Evolutionary conservation across 2,797 vertebrate genomes (phyloP).

Genomic region (Hippopotamyrus pictus): DNA sequence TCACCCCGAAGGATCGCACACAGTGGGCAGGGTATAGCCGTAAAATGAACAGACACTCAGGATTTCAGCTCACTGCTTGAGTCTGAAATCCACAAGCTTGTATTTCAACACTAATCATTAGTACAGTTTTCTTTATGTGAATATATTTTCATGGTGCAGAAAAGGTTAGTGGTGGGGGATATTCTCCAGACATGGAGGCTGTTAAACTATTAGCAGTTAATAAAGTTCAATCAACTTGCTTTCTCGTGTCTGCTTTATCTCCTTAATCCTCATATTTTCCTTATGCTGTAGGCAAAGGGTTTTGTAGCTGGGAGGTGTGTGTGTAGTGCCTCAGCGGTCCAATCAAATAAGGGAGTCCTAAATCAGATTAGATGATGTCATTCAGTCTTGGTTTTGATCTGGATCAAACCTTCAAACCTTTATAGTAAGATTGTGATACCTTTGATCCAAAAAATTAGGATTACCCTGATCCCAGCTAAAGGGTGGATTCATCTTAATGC

Average conservation of each 20-base stretch:
- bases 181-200: neutral
- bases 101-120: neutral
- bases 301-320: neutral
- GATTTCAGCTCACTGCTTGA: neutral
- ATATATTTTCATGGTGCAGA: neutral
- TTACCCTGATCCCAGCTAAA: neutral
- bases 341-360: neutral
- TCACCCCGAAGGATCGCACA: neutral
- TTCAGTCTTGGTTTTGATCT: neutral
- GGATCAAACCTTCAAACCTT: neutral
- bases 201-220: neutral
- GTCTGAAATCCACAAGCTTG: neutral
- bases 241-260: neutral
- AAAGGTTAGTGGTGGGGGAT: neutral
- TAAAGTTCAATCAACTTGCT: neutral
- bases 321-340: neutral
- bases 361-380: neutral
- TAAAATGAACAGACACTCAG: neutral
- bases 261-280: neutral
- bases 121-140: neutral
- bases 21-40: neutral
- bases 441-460: neutral
- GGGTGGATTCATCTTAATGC: neutral
- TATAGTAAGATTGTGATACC: neutral
- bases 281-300: neutral